phyloP scores from a whole-genome alignment of 2,797 vertebrate species.

The Hozukius guyotensis region DNA sequence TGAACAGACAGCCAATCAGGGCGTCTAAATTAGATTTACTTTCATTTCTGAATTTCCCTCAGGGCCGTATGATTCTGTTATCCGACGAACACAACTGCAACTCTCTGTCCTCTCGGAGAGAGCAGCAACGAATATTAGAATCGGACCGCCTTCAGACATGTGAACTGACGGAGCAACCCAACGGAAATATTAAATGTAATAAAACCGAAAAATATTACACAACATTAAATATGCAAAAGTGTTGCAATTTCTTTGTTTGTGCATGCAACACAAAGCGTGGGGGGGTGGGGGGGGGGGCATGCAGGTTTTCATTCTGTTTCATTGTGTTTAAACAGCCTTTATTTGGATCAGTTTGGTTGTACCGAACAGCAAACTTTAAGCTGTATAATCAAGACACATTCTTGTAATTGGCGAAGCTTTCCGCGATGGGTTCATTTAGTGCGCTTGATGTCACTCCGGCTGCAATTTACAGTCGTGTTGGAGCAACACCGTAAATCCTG shows the following conservation, averaged over 20 bases:
- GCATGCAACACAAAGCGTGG: conserved; percentile 1
- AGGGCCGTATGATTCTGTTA: conserved; percentile 74
- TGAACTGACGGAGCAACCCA: conserved; percentile 23
- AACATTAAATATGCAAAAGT: conserved; percentile 14
- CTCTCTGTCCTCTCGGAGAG: conserved; percentile 42
- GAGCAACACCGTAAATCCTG: conserved; percentile 64
- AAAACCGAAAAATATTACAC: conserved; percentile 1
- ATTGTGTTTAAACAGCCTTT: neutral
- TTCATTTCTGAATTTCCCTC: conserved; percentile 76
- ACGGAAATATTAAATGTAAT: conserved; percentile 11
- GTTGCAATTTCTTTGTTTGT: conserved; percentile 32
- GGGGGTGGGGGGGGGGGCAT: neutral
- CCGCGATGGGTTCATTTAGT: conserved; percentile 50
- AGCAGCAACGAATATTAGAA: conserved; percentile 46
- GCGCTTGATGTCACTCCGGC: conserved; percentile 61
- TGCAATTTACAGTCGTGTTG: conserved; percentile 55
- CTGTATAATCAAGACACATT: conserved; percentile 50
- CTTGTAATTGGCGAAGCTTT: conserved; percentile 50
- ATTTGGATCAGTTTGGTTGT: neutral
- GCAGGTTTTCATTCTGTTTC: neutral
- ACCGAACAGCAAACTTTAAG: conserved; percentile 15
- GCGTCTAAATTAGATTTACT: conserved; percentile 76
- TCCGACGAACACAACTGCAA: conserved; percentile 58
- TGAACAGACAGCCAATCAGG: conserved; percentile 72
- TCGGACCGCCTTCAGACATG: conserved; percentile 54